These are phyloP conservation scores for Drosophila nannoptera DNA, from an alignment of 1,140 invertebrate species.

Conservation along the genomic window DNA sequence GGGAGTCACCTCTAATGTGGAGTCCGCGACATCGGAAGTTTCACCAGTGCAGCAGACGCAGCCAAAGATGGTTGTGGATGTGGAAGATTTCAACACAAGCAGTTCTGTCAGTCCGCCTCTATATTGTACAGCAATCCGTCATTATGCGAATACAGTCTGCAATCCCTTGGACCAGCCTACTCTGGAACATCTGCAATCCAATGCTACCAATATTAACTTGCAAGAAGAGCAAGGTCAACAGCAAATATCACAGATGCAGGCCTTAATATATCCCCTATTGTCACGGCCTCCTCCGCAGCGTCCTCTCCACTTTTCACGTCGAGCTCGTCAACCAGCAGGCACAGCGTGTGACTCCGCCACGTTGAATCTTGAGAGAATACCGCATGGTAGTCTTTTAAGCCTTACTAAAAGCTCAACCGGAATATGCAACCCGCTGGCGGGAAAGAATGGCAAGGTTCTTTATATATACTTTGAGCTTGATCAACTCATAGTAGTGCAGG, in stretches of 20 bases:
- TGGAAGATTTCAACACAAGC: conserved; percentile 9
- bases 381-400: conserved; percentile 34
- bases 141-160: conserved; percentile 15
- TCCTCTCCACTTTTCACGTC: conserved; percentile 41
- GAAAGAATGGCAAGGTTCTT: conserved; percentile 58
- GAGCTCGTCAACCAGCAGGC: conserved; percentile 30
- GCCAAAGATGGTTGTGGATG: conserved; percentile 9
- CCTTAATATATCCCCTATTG: conserved; percentile 28
- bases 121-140: conserved; percentile 12
- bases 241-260: neutral
- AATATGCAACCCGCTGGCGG: conserved; percentile 61
- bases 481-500: conserved; percentile 71
- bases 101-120: conserved; percentile 20
- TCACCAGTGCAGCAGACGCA: neutral
- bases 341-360: neutral
- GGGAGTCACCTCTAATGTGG: neutral
- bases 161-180: neutral
- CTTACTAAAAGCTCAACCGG: conserved; percentile 27
- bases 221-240: neutral
- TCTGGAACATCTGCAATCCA: neutral
- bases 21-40: neutral
- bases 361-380: conserved; percentile 9
- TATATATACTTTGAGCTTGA: conserved; percentile 74
- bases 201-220: no score
- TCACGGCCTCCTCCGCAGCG: conserved; percentile 13